phyloP scores from a whole-genome alignment of 2,797 vertebrate species.

The Nannoperca australis region DNA sequence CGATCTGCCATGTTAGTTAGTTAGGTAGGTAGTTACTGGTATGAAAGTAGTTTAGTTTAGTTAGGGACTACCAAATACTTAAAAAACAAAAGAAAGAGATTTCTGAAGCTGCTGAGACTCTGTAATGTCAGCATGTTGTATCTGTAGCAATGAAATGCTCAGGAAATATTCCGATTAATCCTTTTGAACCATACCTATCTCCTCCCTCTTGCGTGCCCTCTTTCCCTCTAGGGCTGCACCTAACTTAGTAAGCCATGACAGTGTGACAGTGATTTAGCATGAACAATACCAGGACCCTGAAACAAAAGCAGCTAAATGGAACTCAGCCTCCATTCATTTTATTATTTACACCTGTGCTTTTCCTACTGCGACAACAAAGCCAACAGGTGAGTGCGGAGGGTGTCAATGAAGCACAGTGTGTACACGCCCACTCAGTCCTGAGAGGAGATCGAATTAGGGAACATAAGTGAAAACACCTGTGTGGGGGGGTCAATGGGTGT shows the following conservation, averaged over 20 bases:
- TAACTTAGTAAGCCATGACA: background rate
- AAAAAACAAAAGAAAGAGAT: background rate
- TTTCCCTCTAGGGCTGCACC: background rate
- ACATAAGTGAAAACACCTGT: no score
- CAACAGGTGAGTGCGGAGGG: background rate
- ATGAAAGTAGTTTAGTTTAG: background rate
- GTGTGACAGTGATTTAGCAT: background rate
- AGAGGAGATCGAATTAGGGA: background rate
- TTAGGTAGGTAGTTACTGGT: background rate
- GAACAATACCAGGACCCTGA: background rate
- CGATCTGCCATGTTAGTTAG: background rate
- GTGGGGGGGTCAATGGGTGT: background rate
- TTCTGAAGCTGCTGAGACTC: background rate
- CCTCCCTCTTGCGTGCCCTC: background rate
- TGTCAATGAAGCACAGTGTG: background rate
- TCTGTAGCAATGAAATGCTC: conserved; percentile 1
- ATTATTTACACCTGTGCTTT: background rate
- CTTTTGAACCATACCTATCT: conserved; percentile 1
- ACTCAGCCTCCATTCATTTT: background rate
- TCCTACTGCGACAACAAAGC: background rate
- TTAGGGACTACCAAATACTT: background rate
- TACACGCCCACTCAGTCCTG: background rate
- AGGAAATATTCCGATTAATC: conserved; percentile 6
- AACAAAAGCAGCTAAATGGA: background rate
- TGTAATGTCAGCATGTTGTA: background rate